Evolutionary conservation across 2,888 invertebrate species (phyloP).

Genomic region (Dusona sp.): DNA sequence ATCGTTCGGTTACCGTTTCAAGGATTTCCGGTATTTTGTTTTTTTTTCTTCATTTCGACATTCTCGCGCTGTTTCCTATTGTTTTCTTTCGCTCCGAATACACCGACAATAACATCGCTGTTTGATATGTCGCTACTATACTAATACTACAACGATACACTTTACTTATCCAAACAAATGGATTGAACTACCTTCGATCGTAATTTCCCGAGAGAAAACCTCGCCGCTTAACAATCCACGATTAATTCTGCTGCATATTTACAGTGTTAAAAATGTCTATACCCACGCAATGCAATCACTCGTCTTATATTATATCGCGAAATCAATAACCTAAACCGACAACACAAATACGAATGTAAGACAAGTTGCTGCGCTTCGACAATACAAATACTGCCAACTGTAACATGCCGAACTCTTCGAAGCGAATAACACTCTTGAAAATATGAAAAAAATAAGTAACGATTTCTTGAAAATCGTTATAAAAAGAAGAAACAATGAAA

Average conservation of each 20-base stretch:
- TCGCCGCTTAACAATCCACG: slow-evolving; percentile 30
- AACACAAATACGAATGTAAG: slow-evolving; percentile 39
- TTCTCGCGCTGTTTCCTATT: slow-evolving; percentile 42
- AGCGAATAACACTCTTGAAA: not conserved
- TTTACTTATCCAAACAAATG: slow-evolving; percentile 17
- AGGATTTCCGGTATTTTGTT: slow-evolving; percentile 65
- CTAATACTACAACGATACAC: slow-evolving; percentile 10
- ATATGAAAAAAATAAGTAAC: not conserved
- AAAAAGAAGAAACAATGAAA: too few relatives aligned
- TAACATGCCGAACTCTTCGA: not conserved
- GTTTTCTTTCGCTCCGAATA: slow-evolving; percentile 50
- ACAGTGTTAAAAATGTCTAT: slow-evolving; percentile 33
- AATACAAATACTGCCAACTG: slow-evolving; percentile 48
- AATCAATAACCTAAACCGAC: slow-evolving; percentile 70
- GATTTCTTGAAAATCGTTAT: not conserved
- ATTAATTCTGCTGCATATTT: slow-evolving; percentile 37
- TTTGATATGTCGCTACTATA: not conserved
- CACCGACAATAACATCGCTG: slow-evolving; percentile 13
- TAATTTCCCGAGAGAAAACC: not conserved
- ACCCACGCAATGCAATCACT: not conserved
- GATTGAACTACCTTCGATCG: slow-evolving; percentile 36
- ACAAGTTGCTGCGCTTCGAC: slow-evolving; percentile 29
- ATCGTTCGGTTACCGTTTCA: slow-evolving; percentile 62
- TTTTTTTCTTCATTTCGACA: slow-evolving; percentile 48
- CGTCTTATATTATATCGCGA: slow-evolving; percentile 38